Evolutionary conservation across 2,888 invertebrate genomes (phyloP), one percentile per base, ranked within the genome.

Genomic region (Cephus pygmeus): DNA sequence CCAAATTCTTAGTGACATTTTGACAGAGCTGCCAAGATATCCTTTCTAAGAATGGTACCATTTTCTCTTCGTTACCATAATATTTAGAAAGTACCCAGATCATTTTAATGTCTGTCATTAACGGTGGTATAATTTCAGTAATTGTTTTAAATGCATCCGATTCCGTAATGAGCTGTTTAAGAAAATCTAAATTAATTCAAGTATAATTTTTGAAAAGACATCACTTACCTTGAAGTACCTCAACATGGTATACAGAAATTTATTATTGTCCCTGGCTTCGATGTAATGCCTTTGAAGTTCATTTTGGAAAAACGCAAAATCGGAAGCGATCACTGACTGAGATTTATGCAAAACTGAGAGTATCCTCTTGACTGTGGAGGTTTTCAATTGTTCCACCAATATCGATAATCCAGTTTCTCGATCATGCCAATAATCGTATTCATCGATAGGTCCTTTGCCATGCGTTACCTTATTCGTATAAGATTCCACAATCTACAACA

Each of bases 71-170:
- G 0, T 93, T 94, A 80, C 96, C 95, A 90, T 96, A 98, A 86
- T 97, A 97, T 76, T 94, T 93, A 0, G 98, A 98, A 77, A 98
- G 93, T 75, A 98, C 96, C 98, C 98, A 98, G 87, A 98, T 96
- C 93, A 98, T 96, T 85, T 96, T 95, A 69, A 98, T 91, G 1
- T 97, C 96, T 82, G 97, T 96, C 92, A 97, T 96, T 81, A 98
- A 92, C 78, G 95, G 94, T 0, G 96, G 96, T 35, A 98, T 93
- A 9, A 95, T 93, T 69, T 96, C 95, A 15, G 94, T 93, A 33
- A 97, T 95, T 89, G 94, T 94, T 78, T 94, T 93, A 80, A 97
- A 95, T 35, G 95, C 94, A 0, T 94, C 93, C 56, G 95, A 94
- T 79, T 94, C 94, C 81, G 95, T 94, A 80, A 97, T 94, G 80